A percentile compares a stretch with the other conserved stretches of the same genome.
These are phyloP conservation scores for Therioaphis trifolii DNA, from an alignment of 2,888 invertebrate species.

Conservation along the genomic window DNA sequence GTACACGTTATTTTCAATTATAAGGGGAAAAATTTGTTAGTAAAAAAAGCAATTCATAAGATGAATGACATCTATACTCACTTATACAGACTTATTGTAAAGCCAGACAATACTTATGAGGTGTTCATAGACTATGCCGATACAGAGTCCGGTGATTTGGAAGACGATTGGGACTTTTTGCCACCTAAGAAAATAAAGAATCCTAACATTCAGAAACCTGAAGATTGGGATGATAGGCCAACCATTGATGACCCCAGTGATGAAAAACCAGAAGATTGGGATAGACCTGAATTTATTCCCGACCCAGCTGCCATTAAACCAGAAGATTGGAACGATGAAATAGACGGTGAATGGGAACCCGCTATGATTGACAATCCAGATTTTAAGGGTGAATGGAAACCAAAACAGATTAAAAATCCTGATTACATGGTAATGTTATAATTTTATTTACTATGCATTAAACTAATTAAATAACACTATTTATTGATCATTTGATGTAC, in stretches of 20 bases:
- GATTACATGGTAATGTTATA: conserved; percentile 79
- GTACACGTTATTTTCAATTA: conserved; percentile 99
- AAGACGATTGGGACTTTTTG: conserved; percentile 98
- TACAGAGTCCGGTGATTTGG: conserved; percentile 91
- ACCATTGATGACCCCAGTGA: conserved; percentile 97
- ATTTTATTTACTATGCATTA: not conserved
- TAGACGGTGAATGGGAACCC: conserved; percentile 99
- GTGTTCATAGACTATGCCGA: conserved; percentile 97
- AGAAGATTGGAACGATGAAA: conserved; percentile 99
- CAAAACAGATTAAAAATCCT: conserved; percentile 98
- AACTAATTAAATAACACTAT: not conserved
- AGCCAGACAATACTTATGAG: conserved; percentile 97
- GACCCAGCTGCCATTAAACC: conserved; percentile 97
- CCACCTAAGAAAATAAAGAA: conserved; percentile 98
- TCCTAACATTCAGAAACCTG: conserved; percentile 96
- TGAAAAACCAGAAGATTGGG: conserved; percentile 97
- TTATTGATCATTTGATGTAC: not conserved
- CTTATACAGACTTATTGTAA: conserved; percentile 94
- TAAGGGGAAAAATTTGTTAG: conserved; percentile 96
- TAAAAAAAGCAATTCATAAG: conserved; percentile 98
- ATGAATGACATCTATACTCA: conserved; percentile 99
- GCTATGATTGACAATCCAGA: conserved; percentile 99
- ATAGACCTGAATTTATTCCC: conserved; percentile 97
- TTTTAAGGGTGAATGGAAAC: conserved; percentile 99
- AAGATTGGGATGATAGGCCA: conserved; percentile 94